phyloP scores from a whole-genome alignment of 2,113 vertebrate genomes.

The Pluvianellus socialis region DNA sequence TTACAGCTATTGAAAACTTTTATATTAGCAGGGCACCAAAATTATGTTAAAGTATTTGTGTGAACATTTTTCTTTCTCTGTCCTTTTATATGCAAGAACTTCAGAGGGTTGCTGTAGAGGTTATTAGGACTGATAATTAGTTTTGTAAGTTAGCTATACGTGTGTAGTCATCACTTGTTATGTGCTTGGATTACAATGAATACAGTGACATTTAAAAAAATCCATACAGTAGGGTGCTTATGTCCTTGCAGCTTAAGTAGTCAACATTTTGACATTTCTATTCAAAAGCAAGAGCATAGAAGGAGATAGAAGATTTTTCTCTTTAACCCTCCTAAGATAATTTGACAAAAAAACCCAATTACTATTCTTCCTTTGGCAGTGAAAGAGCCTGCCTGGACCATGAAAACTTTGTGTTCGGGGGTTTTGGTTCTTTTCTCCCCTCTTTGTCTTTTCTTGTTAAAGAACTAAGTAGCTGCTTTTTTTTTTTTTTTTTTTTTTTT shows the following conservation, averaged over 20 bases:
- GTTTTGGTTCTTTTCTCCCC: not conserved
- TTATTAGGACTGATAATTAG: not conserved
- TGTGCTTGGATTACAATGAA: not conserved
- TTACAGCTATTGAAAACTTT: not conserved
- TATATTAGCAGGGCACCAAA: not conserved
- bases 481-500: not conserved
- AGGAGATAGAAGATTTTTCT: not conserved
- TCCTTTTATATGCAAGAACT: not conserved
- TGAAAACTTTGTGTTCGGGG: not conserved
- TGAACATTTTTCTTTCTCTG: not conserved
- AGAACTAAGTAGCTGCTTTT: not conserved
- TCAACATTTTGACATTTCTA: not conserved
- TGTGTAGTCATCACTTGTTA: not conserved
- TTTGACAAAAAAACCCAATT: not conserved
- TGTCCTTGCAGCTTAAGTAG: not conserved
- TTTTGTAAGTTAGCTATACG: not conserved
- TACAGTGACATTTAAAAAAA: not conserved
- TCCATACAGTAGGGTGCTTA: not conserved
- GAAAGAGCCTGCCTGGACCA: not conserved
- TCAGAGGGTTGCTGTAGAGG: not conserved
- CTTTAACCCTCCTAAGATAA: not conserved
- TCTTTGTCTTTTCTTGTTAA: not conserved
- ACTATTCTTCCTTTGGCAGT: not conserved
- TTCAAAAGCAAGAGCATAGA: not conserved
- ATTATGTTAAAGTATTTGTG: not conserved